These are phyloP conservation scores for Sminthurinus aureus DNA, from an alignment of 2,888 invertebrate genomes.

Conservation along the genomic window DNA sequence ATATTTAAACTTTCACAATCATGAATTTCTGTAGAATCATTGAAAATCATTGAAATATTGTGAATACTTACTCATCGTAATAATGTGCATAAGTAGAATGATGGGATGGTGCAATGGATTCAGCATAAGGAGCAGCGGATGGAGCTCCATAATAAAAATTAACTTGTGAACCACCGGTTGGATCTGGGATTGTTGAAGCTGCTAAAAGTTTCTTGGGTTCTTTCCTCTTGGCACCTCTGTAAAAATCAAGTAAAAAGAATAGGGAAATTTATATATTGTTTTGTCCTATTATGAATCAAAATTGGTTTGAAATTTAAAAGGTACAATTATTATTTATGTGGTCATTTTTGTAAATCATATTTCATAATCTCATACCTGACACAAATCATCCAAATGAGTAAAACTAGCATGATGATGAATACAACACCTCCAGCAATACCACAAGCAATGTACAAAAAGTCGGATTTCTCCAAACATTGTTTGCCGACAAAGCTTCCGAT, in stretches of 20 bases:
- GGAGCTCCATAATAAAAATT: conserved; percentile 96
- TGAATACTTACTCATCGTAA: conserved; percentile 71
- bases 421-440: conserved; percentile 94
- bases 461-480: conserved; percentile 93
- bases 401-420: conserved; percentile 88
- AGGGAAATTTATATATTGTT: not conserved
- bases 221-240: conserved; percentile 81
- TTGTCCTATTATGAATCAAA: not conserved
- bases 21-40: no score
- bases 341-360: not conserved
- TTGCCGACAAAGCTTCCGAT: conserved; percentile 95
- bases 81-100: conserved; percentile 96
- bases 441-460: conserved; percentile 94
- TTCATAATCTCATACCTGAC: conserved; percentile 70
- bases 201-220: conserved; percentile 91
- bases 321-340: no score
- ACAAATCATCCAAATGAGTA: conserved; percentile 97
- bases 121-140: conserved; percentile 83
- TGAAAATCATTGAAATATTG: no score
- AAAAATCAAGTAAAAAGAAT: conserved; percentile 61
- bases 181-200: conserved; percentile 74
- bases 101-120: conserved; percentile 93
- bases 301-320: not conserved
- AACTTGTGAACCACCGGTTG: conserved; percentile 91
- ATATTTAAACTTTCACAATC: no score